These are phyloP conservation scores for Tetranychus urticae DNA, from an alignment of 1,140 invertebrate genomes.

Conservation along the genomic window DNA sequence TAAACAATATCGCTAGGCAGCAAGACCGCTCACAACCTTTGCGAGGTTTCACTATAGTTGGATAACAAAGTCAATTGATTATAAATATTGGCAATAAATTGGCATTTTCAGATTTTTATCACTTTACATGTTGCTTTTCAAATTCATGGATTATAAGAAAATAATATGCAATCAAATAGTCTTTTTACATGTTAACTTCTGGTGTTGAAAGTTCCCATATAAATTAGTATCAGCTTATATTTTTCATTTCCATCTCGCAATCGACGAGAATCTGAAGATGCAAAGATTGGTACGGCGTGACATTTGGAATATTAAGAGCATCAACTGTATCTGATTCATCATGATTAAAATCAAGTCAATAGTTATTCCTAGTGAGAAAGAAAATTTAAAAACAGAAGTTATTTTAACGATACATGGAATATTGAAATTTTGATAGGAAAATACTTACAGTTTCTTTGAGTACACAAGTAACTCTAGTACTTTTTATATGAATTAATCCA, in stretches of 20 bases:
- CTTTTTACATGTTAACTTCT: no score
- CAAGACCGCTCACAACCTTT: no score
- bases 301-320: background rate
- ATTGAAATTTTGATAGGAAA: background rate
- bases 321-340: constrained; percentile 12
- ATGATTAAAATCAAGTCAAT: constrained; percentile 88
- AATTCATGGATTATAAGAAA: no score
- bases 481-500: constrained; percentile 66
- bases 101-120: no score
- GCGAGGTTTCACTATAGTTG: no score
- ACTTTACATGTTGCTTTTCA: no score
- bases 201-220: constrained; percentile 62
- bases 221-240: constrained; percentile 75
- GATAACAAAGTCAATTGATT: no score
- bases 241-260: constrained; percentile 15
- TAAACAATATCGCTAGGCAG: no score
- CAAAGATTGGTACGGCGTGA: background rate
- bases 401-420: background rate
- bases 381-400: no score
- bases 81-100: no score
- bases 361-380: constrained; percentile 50
- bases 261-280: background rate
- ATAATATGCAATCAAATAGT: no score
- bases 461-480: constrained; percentile 60
- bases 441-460: constrained; percentile 42